Evolutionary conservation across 2,797 vertebrate species (phyloP).

Genomic region (Toxotes lorentzi): DNA sequence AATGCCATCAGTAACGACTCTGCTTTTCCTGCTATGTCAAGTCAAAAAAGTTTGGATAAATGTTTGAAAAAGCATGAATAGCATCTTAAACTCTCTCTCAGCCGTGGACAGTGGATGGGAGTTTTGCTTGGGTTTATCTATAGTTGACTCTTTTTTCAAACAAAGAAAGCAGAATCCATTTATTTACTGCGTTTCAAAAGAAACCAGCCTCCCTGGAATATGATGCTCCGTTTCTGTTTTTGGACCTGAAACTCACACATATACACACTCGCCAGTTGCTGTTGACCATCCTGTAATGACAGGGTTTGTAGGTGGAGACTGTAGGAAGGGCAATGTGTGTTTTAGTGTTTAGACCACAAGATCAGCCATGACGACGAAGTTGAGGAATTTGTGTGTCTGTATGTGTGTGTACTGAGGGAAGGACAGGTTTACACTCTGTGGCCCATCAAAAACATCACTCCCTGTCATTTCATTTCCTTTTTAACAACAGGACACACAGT

Average conservation of each 20-base stretch:
- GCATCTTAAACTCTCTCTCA: not conserved
- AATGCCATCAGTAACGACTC: too few species aligned
- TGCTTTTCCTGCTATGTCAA: too few species aligned
- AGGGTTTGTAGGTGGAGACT: conserved; percentile 54
- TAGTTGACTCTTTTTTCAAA: not conserved
- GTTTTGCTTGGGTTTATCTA: not conserved
- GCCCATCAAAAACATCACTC: conserved; percentile 21
- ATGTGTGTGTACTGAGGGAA: not conserved
- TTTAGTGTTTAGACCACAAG: conserved; percentile 63
- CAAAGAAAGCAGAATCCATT: not conserved
- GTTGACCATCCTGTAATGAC: conserved; percentile 63
- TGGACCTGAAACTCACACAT: conserved; percentile 4
- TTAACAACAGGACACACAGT: conserved; percentile 19
- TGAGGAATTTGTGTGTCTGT: not conserved
- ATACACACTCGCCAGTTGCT: conserved; percentile 13
- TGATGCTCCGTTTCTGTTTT: conserved; percentile 23
- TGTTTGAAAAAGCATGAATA: too few species aligned
- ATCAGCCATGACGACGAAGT: conserved; percentile 48
- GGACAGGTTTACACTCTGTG: not conserved
- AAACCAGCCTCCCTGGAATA: not conserved
- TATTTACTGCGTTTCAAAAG: not conserved
- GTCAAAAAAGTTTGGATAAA: too few species aligned
- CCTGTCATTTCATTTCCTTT: conserved; percentile 25
- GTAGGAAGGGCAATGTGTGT: conserved; percentile 50
- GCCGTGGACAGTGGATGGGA: not conserved